phyloP scores from a whole-genome alignment of 2,797 vertebrate species.

The Bradypus variegatus region DNA sequence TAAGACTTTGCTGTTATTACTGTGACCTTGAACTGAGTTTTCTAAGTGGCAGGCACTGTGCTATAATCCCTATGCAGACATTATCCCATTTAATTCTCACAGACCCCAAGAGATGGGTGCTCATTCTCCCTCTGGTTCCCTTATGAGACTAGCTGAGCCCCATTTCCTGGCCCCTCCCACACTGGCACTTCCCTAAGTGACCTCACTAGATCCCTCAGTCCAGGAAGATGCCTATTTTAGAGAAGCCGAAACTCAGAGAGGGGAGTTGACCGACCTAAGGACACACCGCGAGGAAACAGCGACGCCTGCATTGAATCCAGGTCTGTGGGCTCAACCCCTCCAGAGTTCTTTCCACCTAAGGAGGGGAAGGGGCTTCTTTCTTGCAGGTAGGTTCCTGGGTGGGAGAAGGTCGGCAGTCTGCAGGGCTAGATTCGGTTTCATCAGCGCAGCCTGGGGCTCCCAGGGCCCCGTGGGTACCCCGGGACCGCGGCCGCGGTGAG shows the following conservation, averaged over 20 bases:
- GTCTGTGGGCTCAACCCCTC: background rate
- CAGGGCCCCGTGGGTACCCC: background rate
- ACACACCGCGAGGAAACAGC: background rate
- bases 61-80: background rate
- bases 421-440: background rate
- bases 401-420: background rate
- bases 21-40: accelerated
- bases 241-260: background rate
- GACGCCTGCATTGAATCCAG: background rate
- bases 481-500: no score
- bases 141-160: background rate
- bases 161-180: background rate
- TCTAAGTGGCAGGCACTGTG: background rate
- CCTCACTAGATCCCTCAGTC: background rate
- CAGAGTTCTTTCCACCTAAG: background rate
- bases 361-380: no score
- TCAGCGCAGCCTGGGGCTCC: no score
- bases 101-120: background rate
- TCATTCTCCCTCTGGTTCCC: background rate
- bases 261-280: background rate
- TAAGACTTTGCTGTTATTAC: background rate
- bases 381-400: background rate
- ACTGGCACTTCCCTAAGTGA: background rate
- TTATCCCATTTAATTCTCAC: background rate
- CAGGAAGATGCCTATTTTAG: background rate